A percentile compares a stretch with the other conserved stretches of the same genome.
phyloP scores from a whole-genome alignment of 2,888 invertebrate genomes.

The Pyrrhia umbra region DNA sequence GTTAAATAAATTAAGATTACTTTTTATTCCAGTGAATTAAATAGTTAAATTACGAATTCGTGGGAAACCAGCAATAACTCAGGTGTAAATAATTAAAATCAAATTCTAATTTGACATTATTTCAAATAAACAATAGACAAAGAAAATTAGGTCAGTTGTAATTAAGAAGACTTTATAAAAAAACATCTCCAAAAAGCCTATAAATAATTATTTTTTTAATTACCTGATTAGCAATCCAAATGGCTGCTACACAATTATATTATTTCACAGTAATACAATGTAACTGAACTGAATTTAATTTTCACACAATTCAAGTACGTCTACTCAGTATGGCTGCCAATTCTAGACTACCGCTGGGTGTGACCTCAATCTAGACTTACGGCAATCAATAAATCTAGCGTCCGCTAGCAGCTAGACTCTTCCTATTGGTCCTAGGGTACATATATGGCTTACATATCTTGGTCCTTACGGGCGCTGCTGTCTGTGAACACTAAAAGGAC shows the following conservation, averaged over 20 bases:
- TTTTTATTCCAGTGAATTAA: too few species aligned
- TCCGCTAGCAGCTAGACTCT: conserved; percentile 1
- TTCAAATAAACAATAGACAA: not conserved
- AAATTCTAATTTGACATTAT: not conserved
- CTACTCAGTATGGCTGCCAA: not conserved
- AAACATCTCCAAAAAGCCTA: not conserved
- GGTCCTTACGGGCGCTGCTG: not conserved
- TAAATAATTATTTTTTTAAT: not conserved
- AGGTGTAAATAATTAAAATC: not conserved
- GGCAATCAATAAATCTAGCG: conserved; percentile 11
- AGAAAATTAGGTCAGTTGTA: not conserved
- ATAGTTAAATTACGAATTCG: not conserved
- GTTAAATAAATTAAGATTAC: not conserved
- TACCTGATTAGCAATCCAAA: not conserved
- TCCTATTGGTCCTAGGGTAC: conserved; percentile 12
- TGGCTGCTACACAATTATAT: not conserved
- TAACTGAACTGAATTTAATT: not conserved
- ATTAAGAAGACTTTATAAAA: not conserved
- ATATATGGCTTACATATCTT: not conserved
- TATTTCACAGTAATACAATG: not conserved
- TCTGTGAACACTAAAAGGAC: not conserved
- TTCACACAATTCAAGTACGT: not conserved
- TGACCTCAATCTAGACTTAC: conserved; percentile 5
- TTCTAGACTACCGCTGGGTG: not conserved
- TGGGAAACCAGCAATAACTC: not conserved